These are phyloP conservation scores for Ormyrus nitidulus DNA, from an alignment of 2,888 invertebrate genomes.

Conservation along the genomic window DNA sequence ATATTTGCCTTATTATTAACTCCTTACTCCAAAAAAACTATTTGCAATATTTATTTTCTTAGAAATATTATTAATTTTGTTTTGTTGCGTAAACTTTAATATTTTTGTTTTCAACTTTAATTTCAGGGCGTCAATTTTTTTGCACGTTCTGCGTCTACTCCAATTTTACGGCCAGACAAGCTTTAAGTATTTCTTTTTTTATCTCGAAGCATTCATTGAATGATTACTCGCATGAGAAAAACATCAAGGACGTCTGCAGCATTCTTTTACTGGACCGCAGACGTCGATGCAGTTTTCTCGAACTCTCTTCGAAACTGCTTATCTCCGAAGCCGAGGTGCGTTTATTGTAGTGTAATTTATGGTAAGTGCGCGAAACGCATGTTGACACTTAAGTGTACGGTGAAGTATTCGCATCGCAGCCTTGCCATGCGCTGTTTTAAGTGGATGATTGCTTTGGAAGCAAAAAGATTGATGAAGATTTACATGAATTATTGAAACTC, in stretches of 20 bases:
- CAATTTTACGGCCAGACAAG: too few species aligned
- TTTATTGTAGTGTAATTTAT: constrained; percentile 24
- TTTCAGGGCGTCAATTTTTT: background rate
- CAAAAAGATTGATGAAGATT: too few species aligned
- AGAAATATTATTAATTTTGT: background rate
- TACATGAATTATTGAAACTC: too few species aligned
- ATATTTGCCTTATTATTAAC: constrained; percentile 9
- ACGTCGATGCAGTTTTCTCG: background rate
- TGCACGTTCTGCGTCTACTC: background rate
- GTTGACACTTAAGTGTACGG: too few species aligned
- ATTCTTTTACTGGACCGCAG: background rate
- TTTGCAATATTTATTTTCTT: too few species aligned
- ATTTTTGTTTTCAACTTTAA: background rate
- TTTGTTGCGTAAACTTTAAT: background rate
- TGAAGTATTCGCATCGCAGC: too few species aligned
- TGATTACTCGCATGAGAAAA: constrained; percentile 4
- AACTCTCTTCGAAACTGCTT: too few species aligned
- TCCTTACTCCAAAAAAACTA: too few species aligned
- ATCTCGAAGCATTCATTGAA: constrained; percentile 1
- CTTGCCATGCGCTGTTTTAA: too few species aligned
- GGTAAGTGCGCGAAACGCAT: constrained; percentile 15
- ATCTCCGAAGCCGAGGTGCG: background rate
- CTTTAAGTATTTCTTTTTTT: constrained; percentile 22
- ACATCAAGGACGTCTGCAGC: background rate
- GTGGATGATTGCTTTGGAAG: too few species aligned